Evolutionary conservation across 2,797 vertebrate species (phyloP).

Genomic region (Pseudochirops corinnae): DNA sequence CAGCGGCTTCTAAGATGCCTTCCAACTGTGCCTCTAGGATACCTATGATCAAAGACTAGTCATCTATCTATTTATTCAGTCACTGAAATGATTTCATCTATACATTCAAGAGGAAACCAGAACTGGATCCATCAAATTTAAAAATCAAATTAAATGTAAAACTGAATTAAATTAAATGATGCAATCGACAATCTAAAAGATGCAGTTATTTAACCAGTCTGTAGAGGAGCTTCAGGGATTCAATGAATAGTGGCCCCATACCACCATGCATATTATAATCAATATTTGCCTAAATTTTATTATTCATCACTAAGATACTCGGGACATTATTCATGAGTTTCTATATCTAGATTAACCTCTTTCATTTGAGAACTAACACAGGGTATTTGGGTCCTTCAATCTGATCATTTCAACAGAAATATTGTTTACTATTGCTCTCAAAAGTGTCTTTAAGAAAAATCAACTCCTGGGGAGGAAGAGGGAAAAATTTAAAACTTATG

Average conservation of each 20-base stretch:
- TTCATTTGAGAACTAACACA: slow-evolving; percentile 54
- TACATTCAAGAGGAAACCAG: neutral
- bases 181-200: neutral
- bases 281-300: slow-evolving; percentile 16
- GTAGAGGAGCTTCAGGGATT: neutral
- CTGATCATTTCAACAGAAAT: slow-evolving; percentile 61
- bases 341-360: slow-evolving; percentile 57
- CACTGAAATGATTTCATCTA: neutral
- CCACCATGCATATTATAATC: slow-evolving; percentile 30
- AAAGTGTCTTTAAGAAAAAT: slow-evolving; percentile 59
- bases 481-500: too few species aligned
- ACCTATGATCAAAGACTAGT: neutral
- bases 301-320: slow-evolving; percentile 37
- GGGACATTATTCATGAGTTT: slow-evolving; percentile 40
- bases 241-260: slow-evolving; percentile 21
- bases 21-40: neutral
- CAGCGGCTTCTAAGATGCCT: neutral
- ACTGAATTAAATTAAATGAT: neutral
- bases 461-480: neutral
- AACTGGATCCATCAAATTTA: neutral
- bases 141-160: neutral
- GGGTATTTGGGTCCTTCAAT: slow-evolving; percentile 60
- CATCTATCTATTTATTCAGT: neutral
- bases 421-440: slow-evolving; percentile 62
- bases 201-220: neutral